phyloP scores from a whole-genome alignment of 1,140 invertebrate species.

The Teleogryllus occipitalis region DNA sequence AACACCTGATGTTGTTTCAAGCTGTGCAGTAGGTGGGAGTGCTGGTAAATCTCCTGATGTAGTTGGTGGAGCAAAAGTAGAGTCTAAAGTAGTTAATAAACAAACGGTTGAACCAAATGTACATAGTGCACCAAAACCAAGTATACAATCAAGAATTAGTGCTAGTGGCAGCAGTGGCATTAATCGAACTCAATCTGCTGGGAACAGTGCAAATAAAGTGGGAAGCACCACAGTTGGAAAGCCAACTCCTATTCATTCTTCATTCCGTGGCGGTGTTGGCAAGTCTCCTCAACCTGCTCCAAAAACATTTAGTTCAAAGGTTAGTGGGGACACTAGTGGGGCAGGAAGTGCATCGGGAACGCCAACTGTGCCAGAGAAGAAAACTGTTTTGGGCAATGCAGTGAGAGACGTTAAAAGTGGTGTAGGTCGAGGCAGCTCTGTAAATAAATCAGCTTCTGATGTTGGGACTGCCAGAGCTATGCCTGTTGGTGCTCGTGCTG shows the following conservation, averaged over 20 bases:
- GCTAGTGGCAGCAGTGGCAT: conserved; percentile 35
- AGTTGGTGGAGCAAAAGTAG: conserved; percentile 29
- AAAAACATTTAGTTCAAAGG: conserved; percentile 28
- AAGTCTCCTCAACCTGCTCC: conserved; percentile 21
- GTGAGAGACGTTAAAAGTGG: not conserved
- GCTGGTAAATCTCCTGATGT: conserved; percentile 44
- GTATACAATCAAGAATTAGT: conserved; percentile 28
- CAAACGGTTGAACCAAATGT: not conserved
- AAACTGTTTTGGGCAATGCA: not conserved
- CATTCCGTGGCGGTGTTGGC: not conserved
- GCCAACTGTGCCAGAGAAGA: conserved; percentile 37
- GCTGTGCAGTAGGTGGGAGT: conserved; percentile 36
- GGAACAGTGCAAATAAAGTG: conserved; percentile 28
- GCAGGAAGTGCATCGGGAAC: conserved; percentile 33
- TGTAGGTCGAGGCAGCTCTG: not conserved
- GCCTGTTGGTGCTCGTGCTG: conserved; percentile 36
- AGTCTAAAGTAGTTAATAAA: conserved; percentile 25
- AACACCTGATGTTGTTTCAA: conserved; percentile 53
- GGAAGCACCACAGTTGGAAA: conserved; percentile 24
- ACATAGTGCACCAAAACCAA: conserved; percentile 18
- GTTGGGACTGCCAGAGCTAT: conserved; percentile 35
- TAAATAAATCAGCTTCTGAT: conserved; percentile 23
- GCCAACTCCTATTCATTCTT: conserved; percentile 12
- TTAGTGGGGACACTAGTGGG: conserved; percentile 30
- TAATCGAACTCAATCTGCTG: conserved; percentile 33